Conservation (phyloP, 2,113 vertebrate species). For the Zeus faber region DNA sequence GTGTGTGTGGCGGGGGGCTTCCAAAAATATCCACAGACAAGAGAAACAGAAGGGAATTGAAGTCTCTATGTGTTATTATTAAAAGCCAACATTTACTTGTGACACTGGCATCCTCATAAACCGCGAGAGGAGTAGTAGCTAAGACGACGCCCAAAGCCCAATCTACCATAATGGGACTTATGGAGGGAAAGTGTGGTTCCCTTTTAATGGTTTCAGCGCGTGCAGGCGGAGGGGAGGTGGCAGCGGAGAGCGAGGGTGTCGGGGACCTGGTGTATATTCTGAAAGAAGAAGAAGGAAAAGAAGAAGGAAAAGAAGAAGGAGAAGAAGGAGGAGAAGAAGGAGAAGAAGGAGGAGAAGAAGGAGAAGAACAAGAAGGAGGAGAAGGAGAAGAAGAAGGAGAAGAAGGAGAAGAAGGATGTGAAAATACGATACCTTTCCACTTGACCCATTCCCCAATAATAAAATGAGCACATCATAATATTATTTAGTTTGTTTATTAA, state of each 20-base stretch:
- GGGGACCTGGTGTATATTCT: conserved; percentile 43
- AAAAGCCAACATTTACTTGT: conserved; percentile 64
- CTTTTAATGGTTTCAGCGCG: conserved; percentile 50
- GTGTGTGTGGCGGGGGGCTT: too few relatives aligned
- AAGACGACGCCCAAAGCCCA: conserved; percentile 53
- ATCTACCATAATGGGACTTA: conserved; percentile 64
- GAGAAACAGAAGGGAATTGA: conserved; percentile 52
- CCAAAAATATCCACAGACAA: conserved; percentile 53
- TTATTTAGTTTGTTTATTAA: too few relatives aligned
- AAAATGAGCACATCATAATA: too few relatives aligned
- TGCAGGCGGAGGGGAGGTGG: conserved; percentile 14
- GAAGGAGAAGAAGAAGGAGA: too few relatives aligned
- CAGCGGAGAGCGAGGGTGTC: conserved; percentile 50
- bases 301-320: too few relatives aligned
- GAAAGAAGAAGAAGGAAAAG: conserved; percentile 53
- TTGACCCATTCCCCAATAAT: too few relatives aligned
- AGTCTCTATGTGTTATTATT: conserved; percentile 62
- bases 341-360: too few relatives aligned
- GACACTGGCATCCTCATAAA: conserved; percentile 66
- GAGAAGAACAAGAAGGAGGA: too few relatives aligned
- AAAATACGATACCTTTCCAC: too few relatives aligned
- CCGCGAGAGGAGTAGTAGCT: conserved; percentile 48
- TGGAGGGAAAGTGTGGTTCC: conserved; percentile 33
- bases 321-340: too few relatives aligned
- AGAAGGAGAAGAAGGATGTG: too few relatives aligned